Evolutionary conservation across 2,113 vertebrate species (phyloP).

Genomic region (Callionymus lyra): DNA sequence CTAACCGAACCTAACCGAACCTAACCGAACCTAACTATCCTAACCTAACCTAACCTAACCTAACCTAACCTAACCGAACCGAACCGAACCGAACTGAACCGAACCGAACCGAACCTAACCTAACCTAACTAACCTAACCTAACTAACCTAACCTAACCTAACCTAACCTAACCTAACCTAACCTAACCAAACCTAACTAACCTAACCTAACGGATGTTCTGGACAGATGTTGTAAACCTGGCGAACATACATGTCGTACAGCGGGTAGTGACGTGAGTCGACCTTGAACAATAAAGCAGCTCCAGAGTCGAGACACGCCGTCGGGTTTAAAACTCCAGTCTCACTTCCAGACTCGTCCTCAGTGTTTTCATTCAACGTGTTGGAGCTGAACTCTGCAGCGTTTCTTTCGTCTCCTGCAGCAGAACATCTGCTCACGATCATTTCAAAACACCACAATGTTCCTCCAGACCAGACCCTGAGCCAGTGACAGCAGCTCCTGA

Average conservation of each 20-base stretch:
- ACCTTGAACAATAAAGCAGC: constrained; percentile 71
- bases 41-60: too few relatives aligned
- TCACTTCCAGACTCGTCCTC: constrained; percentile 1
- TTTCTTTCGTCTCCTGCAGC: constrained; percentile 12
- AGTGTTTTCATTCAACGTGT: constrained; percentile 15
- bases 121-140: too few relatives aligned
- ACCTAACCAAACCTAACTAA: too few relatives aligned
- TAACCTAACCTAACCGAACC: too few relatives aligned
- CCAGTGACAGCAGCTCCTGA: constrained; percentile 1
- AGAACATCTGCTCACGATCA: constrained; percentile 5
- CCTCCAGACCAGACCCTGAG: neutral
- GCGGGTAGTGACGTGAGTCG: constrained; percentile 69
- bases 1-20: too few relatives aligned
- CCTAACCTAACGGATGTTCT: too few relatives aligned
- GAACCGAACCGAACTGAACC: too few relatives aligned
- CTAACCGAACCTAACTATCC: too few relatives aligned
- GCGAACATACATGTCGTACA: constrained; percentile 77
- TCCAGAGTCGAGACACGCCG: constrained; percentile 59
- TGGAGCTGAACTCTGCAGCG: neutral
- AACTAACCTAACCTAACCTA: too few relatives aligned
- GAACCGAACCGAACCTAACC: too few relatives aligned
- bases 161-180: too few relatives aligned
- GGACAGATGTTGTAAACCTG: neutral
- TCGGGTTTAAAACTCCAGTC: constrained; percentile 76
- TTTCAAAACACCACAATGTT: neutral